phyloP scores from a whole-genome alignment of 2,113 vertebrate species.

The Ptilonorhynchus violaceus region DNA sequence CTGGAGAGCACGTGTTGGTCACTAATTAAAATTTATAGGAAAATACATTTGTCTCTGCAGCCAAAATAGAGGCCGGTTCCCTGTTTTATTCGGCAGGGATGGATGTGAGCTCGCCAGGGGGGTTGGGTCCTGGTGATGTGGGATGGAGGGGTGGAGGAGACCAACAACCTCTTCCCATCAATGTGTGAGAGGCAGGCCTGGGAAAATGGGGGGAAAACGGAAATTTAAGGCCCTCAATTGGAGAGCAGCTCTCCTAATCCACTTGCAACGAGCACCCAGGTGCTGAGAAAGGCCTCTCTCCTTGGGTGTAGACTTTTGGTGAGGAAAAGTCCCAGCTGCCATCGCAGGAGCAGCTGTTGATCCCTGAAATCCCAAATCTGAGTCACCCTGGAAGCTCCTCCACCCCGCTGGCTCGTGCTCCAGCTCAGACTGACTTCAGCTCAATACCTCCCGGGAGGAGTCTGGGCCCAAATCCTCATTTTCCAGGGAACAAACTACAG shows the following conservation, averaged over 20 bases:
- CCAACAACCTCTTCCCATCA: fast-evolving
- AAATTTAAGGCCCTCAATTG: background rate
- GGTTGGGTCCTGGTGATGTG: no score
- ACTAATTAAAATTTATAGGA: background rate
- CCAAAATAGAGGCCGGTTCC: background rate
- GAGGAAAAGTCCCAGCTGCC: background rate
- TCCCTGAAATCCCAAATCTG: fast-evolving
- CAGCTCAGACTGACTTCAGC: background rate
- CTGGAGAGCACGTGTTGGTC: background rate
- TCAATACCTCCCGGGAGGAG: background rate
- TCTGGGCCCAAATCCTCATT: background rate
- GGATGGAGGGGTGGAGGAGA: background rate
- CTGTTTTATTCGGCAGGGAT: background rate
- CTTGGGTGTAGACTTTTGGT: background rate
- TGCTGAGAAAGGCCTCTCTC: background rate
- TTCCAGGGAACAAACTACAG: background rate
- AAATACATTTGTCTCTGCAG: background rate
- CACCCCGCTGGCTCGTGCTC: background rate
- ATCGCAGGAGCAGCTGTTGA: background rate
- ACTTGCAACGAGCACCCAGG: background rate
- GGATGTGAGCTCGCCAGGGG: fast-evolving
- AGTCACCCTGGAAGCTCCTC: background rate
- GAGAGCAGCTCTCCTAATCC: background rate
- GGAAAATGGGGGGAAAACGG: background rate
- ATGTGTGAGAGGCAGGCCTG: background rate